Evolutionary conservation across 2,797 vertebrate genomes (phyloP).

Genomic region (Carduelis carduelis): DNA sequence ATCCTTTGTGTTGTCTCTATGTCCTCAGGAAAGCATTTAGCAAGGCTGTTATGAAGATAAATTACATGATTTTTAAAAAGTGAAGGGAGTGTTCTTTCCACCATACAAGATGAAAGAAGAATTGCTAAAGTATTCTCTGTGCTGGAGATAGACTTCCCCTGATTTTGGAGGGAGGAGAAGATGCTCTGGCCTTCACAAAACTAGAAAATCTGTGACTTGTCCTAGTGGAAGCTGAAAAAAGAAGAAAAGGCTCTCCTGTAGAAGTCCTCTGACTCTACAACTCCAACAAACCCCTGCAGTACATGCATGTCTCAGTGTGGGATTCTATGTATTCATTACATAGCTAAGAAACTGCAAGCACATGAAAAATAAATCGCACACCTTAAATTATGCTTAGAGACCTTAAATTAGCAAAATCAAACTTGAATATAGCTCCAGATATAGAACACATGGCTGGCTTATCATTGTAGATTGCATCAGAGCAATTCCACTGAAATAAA

Average conservation of each 20-base stretch:
- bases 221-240: neutral
- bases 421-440: neutral
- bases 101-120: neutral
- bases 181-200: neutral
- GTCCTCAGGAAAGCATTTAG: neutral
- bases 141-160: neutral
- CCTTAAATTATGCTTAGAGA: neutral
- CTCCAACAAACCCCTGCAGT: neutral
- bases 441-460: neutral
- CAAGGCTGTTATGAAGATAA: neutral
- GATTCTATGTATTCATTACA: neutral
- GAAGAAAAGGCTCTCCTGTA: neutral
- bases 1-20: neutral
- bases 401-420: neutral
- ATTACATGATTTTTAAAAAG: neutral
- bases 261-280: neutral
- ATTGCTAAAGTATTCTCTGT: neutral
- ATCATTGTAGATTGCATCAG: accelerated
- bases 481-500: neutral
- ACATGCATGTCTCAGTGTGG: neutral
- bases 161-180: neutral
- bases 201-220: neutral
- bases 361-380: neutral
- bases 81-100: neutral
- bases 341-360: neutral